Evolutionary conservation across 2,888 invertebrate genomes (phyloP).

Genomic region (Bombylius major): DNA sequence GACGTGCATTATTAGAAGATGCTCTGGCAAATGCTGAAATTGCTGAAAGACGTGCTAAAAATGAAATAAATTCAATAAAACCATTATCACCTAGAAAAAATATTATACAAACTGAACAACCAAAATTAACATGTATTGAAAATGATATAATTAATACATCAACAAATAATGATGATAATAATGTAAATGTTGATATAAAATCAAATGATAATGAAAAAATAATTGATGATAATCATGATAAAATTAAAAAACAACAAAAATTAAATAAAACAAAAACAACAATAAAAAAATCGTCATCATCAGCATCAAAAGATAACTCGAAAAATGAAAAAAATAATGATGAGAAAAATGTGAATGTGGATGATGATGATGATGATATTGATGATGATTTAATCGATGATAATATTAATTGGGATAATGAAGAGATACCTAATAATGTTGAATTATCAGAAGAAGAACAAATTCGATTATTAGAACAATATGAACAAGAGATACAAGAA

Average conservation of each 20-base stretch:
- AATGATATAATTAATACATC: slow-evolving; percentile 1
- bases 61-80: slow-evolving; percentile 15
- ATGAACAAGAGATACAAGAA: slow-evolving; percentile 47
- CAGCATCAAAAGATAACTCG: too few species aligned
- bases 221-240: background rate
- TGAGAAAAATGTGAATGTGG: background rate
- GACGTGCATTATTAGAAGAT: slow-evolving; percentile 63
- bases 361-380: background rate
- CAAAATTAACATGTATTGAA: slow-evolving; percentile 10
- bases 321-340: background rate
- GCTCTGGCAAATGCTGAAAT: slow-evolving; percentile 56
- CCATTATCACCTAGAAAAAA: slow-evolving; percentile 11
- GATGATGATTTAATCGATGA: slow-evolving; percentile 20
- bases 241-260: background rate
- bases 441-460: slow-evolving; percentile 61
- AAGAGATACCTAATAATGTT: slow-evolving; percentile 51
- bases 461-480: slow-evolving; percentile 51
- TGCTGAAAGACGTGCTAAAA: slow-evolving; percentile 36
- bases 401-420: slow-evolving; percentile 42
- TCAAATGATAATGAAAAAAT: background rate
- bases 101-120: slow-evolving; percentile 16
- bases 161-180: background rate
- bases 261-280: slow-evolving; percentile 18
- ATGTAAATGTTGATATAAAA: background rate
- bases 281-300: too few species aligned